Evolutionary conservation across 2,113 vertebrate species (phyloP).

Genomic region (Atractosteus spatula): DNA sequence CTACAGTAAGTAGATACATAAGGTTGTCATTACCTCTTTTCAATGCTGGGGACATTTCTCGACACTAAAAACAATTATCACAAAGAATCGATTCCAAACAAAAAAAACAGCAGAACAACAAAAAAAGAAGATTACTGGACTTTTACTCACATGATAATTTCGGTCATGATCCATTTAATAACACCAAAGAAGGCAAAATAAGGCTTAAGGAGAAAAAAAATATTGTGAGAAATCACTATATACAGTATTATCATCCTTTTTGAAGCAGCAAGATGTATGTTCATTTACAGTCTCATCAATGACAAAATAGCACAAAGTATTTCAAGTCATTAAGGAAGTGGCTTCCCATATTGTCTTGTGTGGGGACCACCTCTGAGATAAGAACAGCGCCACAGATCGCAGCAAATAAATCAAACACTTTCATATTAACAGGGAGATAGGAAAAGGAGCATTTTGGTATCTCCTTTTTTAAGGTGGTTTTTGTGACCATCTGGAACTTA

Average conservation of each 20-base stretch:
- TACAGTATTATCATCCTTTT: neutral
- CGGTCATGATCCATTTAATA: slow-evolving; percentile 91
- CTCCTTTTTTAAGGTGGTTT: slow-evolving; percentile 18
- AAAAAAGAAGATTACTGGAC: neutral
- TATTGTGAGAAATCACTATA: slow-evolving; percentile 5
- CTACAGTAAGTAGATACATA: slow-evolving; percentile 33
- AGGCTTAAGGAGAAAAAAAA: slow-evolving; percentile 68
- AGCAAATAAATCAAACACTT: slow-evolving; percentile 28
- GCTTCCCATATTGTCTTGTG: slow-evolving; percentile 32
- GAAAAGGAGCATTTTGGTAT: slow-evolving; percentile 11
- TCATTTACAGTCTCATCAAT: slow-evolving; percentile 1
- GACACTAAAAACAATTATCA: neutral
- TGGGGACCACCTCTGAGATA: slow-evolving; percentile 37
- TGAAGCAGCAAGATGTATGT: slow-evolving; percentile 1
- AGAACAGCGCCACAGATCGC: slow-evolving; percentile 10
- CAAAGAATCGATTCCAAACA: slow-evolving; percentile 9
- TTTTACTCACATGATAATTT: slow-evolving; percentile 91
- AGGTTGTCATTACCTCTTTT: slow-evolving; percentile 13
- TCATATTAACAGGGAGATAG: slow-evolving; percentile 14
- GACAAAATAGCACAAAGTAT: slow-evolving; percentile 16
- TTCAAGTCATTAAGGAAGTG: slow-evolving; percentile 29
- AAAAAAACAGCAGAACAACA: slow-evolving; percentile 6
- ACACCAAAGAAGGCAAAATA: slow-evolving; percentile 88
- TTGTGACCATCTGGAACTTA: slow-evolving; percentile 9
- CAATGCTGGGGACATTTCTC: neutral